phyloP scores from a whole-genome alignment of 2,888 invertebrate species.

The Chelonus formosanus region DNA sequence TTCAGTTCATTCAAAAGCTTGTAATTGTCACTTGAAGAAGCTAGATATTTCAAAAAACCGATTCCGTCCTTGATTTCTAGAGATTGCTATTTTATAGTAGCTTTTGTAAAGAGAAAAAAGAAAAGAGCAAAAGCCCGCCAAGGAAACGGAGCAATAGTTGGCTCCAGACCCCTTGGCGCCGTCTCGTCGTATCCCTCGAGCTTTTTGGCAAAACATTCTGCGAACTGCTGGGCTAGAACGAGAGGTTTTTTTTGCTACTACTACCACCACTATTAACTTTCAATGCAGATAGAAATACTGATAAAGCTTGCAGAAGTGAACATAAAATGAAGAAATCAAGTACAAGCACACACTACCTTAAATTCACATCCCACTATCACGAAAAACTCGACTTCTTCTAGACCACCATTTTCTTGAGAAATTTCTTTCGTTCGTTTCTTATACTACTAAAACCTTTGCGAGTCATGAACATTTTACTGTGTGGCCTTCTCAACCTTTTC shows the following conservation, averaged over 20 bases:
- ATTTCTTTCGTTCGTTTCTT: background rate
- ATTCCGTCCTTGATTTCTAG: background rate
- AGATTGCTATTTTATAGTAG: too few species aligned
- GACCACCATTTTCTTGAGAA: constrained; percentile 30
- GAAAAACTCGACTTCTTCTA: constrained; percentile 21
- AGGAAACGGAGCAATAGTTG: constrained; percentile 34
- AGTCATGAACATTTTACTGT: background rate
- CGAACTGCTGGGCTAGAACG: constrained; percentile 49
- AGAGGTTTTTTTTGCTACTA: constrained; percentile 48
- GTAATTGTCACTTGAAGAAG: background rate
- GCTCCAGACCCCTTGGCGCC: constrained; percentile 63
- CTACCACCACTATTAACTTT: constrained; percentile 44
- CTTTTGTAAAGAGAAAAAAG: too few species aligned
- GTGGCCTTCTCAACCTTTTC: background rate
- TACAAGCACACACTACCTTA: constrained; percentile 7
- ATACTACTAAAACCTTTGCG: background rate
- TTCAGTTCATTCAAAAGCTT: too few species aligned
- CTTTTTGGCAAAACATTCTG: constrained; percentile 61
- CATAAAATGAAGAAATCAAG: too few species aligned
- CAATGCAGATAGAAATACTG: constrained; percentile 33
- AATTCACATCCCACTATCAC: constrained; percentile 17
- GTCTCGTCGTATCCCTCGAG: constrained; percentile 56
- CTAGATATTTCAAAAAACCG: background rate
- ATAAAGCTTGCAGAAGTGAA: background rate
- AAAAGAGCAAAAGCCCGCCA: too few species aligned